Evolutionary conservation across 1,140 invertebrate species (phyloP).

Genomic region (Rhagoletis zephyria): DNA sequence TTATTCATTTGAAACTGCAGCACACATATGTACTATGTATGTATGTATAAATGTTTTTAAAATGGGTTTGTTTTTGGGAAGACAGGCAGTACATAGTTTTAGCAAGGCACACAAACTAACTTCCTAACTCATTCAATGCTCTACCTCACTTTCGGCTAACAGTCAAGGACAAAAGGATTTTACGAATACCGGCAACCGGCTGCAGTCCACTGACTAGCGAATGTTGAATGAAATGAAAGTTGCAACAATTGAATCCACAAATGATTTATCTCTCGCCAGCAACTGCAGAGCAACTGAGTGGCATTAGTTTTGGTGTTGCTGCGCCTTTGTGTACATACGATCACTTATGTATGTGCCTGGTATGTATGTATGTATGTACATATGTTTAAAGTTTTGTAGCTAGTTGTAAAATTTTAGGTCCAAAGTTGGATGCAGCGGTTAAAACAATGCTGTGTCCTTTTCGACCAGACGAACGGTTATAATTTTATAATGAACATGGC

Average conservation of each 20-base stretch:
- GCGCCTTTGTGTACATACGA: not conserved
- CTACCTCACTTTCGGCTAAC: not conserved
- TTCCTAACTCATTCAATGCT: conserved; percentile 10
- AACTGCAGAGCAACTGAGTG: not conserved
- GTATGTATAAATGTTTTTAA: too few relatives aligned
- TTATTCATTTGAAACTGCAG: not conserved
- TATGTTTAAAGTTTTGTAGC: not conserved
- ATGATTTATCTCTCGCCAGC: conserved; percentile 55
- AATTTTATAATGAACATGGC: conserved; percentile 56
- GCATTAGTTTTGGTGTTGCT: not conserved
- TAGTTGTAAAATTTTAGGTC: not conserved
- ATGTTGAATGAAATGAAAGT: conserved; percentile 29
- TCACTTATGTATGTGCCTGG: not conserved
- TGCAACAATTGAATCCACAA: conserved; percentile 56
- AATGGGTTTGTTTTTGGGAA: not conserved
- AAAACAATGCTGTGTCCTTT: conserved; percentile 39
- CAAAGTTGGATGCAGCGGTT: conserved; percentile 17
- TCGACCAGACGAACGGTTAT: conserved; percentile 55
- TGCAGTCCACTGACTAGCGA: not conserved
- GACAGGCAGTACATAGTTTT: not conserved
- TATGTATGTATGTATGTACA: not conserved
- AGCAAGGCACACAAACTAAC: not conserved
- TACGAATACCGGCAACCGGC: not conserved
- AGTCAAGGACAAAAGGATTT: conserved; percentile 50
- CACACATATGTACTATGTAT: not conserved